phyloP scores from a whole-genome alignment of 2,113 vertebrate species.

The Zosterops hypoxanthus region DNA sequence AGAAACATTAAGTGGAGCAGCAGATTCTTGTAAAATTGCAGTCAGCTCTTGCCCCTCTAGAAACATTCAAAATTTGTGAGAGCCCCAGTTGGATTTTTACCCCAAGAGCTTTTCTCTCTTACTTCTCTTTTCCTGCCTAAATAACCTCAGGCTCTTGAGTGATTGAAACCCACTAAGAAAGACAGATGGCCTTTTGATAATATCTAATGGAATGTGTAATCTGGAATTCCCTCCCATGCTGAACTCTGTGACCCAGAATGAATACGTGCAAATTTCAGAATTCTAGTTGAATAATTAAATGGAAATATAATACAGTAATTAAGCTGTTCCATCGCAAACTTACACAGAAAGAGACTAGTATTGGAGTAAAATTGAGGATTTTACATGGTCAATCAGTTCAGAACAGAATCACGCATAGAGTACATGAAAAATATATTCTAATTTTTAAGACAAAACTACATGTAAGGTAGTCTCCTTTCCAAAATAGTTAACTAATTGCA shows the following conservation, averaged over 20 bases:
- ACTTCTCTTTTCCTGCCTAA: not conserved
- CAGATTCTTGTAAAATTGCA: not conserved
- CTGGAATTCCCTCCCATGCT: constrained; percentile 8
- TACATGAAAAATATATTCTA: not conserved
- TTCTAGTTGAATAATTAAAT: constrained; percentile 40
- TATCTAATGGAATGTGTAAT: constrained; percentile 53
- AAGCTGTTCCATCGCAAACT: not conserved
- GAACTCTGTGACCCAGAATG: constrained; percentile 38
- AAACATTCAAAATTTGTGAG: not conserved
- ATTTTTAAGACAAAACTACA: not conserved
- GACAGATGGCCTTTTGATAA: constrained; percentile 51
- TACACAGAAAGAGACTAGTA: not conserved
- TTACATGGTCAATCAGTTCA: not conserved
- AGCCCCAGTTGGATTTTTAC: not conserved
- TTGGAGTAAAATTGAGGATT: not conserved
- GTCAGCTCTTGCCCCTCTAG: not conserved
- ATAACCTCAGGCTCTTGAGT: constrained; percentile 12
- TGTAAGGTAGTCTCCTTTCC: not conserved
- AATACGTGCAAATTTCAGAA: constrained; percentile 26
- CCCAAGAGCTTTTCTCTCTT: not conserved
- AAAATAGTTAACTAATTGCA: constrained; percentile 53
- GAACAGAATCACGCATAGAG: not conserved
- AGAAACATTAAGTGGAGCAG: not conserved
- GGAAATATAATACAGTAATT: constrained; percentile 8
- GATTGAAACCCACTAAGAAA: constrained; percentile 33